phyloP scores from a whole-genome alignment of 2,797 vertebrate genomes.

The Dipus sagitta region DNA sequence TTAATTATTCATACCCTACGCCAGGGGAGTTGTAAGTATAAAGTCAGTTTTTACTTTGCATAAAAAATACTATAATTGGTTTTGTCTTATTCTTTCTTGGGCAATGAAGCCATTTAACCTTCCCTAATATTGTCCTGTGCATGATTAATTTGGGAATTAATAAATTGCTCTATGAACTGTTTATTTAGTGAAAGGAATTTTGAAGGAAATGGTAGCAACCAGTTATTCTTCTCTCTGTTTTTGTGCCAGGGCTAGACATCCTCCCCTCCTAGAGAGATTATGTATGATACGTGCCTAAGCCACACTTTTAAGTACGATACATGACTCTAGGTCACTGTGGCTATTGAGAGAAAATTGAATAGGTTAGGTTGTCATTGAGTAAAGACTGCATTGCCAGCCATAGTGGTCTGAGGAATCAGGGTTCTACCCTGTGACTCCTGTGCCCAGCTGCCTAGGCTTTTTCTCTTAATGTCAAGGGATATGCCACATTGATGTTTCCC shows the following conservation, averaged over 20 bases:
- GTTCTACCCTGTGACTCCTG: neutral
- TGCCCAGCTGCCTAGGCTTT: neutral
- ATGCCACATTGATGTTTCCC: neutral
- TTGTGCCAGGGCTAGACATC: neutral
- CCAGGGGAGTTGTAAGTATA: neutral
- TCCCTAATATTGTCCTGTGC: neutral
- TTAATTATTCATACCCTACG: neutral
- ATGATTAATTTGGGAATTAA: neutral
- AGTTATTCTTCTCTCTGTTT: neutral
- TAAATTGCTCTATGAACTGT: neutral
- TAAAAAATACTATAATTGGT: neutral
- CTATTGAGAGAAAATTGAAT: neutral
- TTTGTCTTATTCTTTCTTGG: slow-evolving; percentile 23
- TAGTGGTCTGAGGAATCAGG: neutral
- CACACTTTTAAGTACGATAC: neutral
- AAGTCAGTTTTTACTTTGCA: neutral
- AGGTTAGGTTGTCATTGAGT: neutral
- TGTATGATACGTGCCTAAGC: neutral
- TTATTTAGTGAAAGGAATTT: slow-evolving; percentile 16
- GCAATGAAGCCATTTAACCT: neutral
- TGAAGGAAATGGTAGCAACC: neutral
- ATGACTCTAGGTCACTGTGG: neutral
- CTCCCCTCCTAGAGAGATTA: neutral
- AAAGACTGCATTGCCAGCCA: neutral
- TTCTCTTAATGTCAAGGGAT: neutral